Evolutionary conservation across 2,113 vertebrate species (phyloP), one percentile per base, ranked within the genome.

Genomic region (Coryphaenoides rupestris): DNA sequence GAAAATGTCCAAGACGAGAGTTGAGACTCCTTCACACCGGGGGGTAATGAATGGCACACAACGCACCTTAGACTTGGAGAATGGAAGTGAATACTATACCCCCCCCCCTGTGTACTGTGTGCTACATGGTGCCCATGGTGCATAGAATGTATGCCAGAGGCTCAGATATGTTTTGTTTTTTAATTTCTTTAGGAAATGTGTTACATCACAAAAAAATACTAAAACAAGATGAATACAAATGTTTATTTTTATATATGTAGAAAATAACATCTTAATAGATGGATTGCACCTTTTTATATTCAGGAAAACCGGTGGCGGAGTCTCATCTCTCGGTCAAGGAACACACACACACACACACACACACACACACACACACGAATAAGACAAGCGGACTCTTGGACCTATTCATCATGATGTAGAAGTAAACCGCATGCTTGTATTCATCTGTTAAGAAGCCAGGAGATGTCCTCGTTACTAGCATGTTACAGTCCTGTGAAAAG

Each of bases 11-110:
- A n/a, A n/a, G n/a, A n/a, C 72, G 76, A 85, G 75, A 84, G 84
- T 72, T 70, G 16, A 79, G 68, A 28, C 72, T 70, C 75, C 28
- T 56, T 68, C 19, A 22, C 17, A 23, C 63, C 5, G 65, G 55
- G 54, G 62, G 76, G 65, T 77, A 76, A 74, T 23, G 60, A 82
- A 77, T 63, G 68, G 76, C 81, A 88, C 88, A 76, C 6, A 19
- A 83, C 73, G 86, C 86, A 89, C 87, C 86, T 89, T 90, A 87
- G 58, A 74, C 58, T 62, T 69, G 16, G 55, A 59, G 74, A 60
- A 65, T 26, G 75, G 77, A 84, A 74, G 73, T 83, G 68, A 71
- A 33, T 66, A 19, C 17, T 55, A 59, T 64, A 59, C 62, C 55
- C 22, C 19, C 33, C 21, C 63, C 21, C 13, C 26, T 17, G 46